Evolutionary conservation across 2,888 invertebrate genomes (phyloP), one percentile per base, ranked within the genome.

Genomic region (Slavum lentiscoides): DNA sequence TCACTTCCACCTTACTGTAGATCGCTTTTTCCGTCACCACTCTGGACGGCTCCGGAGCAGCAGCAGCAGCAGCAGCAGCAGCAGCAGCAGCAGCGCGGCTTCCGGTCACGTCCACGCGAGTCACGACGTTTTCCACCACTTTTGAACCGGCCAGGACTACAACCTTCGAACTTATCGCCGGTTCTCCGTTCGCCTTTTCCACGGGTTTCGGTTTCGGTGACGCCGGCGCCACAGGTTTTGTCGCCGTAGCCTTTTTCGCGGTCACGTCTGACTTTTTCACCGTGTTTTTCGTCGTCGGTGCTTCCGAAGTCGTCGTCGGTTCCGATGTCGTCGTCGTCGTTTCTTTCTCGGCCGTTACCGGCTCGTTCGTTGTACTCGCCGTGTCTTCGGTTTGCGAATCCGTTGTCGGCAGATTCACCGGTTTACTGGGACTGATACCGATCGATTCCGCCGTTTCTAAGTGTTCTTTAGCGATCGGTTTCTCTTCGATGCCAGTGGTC

Each of bases 1-100:
- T 89, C 67, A 91, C 88, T 87, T 91, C 90, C 15, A 87, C 86
- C 83, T 89, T 89, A 85, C 89, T 90, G 69, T 89, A 82, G 37
- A 62, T 55, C 9, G 66, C 72, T 11, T 68, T 55, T 21, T 82
- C 70, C 59, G 43, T 68, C 19, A 37, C 68, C 21, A 69, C 82
- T 39, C 55, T 61, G 0, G 70, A 74, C 23, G 70, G 66, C 4
- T 58, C 64, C 2, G 66, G 43, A 3, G 49, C 17, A n/a, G 58
- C 17, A n/a, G 67, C 73, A 4, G 30, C 30, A n/a, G 67, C 73
- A 4, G 30, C 30, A n/a, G 67, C 73, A 3, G 49, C 17, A n/a
- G 58, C 17, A 3, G 49, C 17, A n/a, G 58, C 17, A n/a, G 67
- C 73, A 4, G 30, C 30, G 30, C 30, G 30, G 30, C 83, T 74